These are phyloP conservation scores for Lymantria dispar DNA, from an alignment of 2,888 invertebrate species.

Conservation along the genomic window DNA sequence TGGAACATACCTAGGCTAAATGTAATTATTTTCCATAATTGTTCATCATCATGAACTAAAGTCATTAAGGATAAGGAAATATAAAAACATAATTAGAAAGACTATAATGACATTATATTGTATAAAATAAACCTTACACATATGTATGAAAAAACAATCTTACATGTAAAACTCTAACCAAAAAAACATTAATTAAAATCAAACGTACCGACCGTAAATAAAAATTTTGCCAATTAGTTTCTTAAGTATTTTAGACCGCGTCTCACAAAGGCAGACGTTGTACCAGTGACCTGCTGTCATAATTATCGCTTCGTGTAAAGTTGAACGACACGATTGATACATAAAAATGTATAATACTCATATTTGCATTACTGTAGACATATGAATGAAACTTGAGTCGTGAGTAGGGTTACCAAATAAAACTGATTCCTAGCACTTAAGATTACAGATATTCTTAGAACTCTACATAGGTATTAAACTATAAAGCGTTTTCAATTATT, in stretches of 20 bases:
- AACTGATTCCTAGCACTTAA: background rate
- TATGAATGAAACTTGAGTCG: constrained; percentile 43
- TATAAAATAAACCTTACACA: too few relatives aligned
- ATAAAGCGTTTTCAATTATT: too few relatives aligned
- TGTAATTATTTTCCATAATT: too few relatives aligned
- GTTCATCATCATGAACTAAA: too few relatives aligned
- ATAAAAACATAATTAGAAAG: too few relatives aligned
- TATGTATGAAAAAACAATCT: background rate
- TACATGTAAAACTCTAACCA: background rate
- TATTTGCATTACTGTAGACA: constrained; percentile 16
- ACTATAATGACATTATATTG: too few relatives aligned
- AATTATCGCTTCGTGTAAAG: constrained; percentile 13
- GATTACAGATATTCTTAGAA: background rate
- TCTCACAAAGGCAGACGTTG: constrained; percentile 3
- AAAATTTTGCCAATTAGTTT: background rate
- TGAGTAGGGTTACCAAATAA: background rate
- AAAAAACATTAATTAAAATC: background rate
- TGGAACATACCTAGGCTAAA: too few relatives aligned
- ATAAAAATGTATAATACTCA: constrained; percentile 13
- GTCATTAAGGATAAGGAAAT: too few relatives aligned
- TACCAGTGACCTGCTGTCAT: constrained; percentile 3
- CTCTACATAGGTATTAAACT: background rate
- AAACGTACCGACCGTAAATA: background rate
- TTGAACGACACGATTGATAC: constrained; percentile 18
- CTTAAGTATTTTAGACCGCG: background rate